Evolutionary conservation across 2,797 vertebrate genomes (phyloP).

Genomic region (Etheostoma nigrum): DNA sequence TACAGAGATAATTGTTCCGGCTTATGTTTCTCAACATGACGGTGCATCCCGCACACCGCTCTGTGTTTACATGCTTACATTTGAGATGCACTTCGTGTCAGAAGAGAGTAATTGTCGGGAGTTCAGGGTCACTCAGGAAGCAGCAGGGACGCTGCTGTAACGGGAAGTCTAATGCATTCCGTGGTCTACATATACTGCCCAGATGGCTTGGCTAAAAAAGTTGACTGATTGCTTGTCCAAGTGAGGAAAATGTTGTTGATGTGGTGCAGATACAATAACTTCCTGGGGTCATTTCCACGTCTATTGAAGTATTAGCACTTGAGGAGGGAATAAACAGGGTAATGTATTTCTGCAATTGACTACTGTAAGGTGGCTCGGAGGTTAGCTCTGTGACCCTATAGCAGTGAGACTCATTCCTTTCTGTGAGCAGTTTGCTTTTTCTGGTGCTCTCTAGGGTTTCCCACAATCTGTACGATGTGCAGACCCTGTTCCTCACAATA

Average conservation of each 20-base stretch:
- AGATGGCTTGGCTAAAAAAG: conserved; percentile 31
- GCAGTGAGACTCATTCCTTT: neutral
- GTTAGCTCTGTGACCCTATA: conserved; percentile 16
- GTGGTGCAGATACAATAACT: neutral
- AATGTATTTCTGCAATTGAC: neutral
- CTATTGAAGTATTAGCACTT: neutral
- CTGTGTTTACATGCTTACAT: conserved; percentile 12
- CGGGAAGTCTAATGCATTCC: conserved; percentile 34
- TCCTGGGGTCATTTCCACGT: conserved; percentile 13
- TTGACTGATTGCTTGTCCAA: neutral
- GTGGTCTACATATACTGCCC: conserved; percentile 32
- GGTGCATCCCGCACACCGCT: conserved; percentile 18
- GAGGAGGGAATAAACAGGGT: conserved; percentile 2
- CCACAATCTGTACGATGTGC: neutral
- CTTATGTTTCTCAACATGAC: conserved; percentile 60
- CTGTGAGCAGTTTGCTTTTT: conserved; percentile 8
- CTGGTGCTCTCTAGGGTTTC: neutral
- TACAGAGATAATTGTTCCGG: conserved; percentile 65
- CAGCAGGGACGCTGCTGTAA: conserved; percentile 17
- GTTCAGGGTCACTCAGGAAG: conserved; percentile 56
- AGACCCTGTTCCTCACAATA: conserved; percentile 11
- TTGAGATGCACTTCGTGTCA: conserved; percentile 16
- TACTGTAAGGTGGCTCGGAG: neutral
- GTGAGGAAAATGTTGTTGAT: conserved; percentile 15
- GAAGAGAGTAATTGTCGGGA: conserved; percentile 39